These are phyloP conservation scores for Hylaeus anthracinus DNA, from an alignment of 1,140 invertebrate species.

Conservation along the genomic window DNA sequence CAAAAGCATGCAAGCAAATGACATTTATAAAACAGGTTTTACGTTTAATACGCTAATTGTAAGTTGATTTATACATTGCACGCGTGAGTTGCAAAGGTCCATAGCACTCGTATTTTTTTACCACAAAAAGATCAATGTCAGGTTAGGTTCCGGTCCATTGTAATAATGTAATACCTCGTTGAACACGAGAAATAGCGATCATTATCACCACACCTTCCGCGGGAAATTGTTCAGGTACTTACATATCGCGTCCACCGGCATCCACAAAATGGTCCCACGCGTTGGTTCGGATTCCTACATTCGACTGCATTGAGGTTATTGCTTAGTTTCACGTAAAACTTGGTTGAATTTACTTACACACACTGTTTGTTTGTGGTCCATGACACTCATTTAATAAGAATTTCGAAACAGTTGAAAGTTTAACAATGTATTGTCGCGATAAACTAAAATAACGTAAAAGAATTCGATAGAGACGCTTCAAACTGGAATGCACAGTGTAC, in stretches of 20 bases:
- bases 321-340: neutral
- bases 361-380: too few species aligned
- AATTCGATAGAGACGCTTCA: too few species aligned
- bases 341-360: neutral
- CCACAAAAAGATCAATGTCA: conserved; percentile 16
- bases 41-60: neutral
- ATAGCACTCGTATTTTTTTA: neutral
- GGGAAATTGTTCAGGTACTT: neutral
- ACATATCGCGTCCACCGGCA: neutral
- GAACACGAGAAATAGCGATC: conserved; percentile 36
- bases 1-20: neutral
- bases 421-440: too few species aligned
- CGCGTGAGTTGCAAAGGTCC: neutral
- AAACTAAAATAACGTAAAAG: too few species aligned
- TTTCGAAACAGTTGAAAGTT: neutral
- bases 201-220: conserved; percentile 35
- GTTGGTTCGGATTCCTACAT: neutral
- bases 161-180: conserved; percentile 15
- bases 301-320: too few species aligned
- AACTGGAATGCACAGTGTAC: too few species aligned
- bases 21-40: neutral
- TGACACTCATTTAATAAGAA: neutral
- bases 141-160: conserved; percentile 24
- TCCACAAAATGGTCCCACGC: neutral
- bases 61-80: neutral